Evolutionary conservation across 2,797 vertebrate genomes (phyloP).

Genomic region (Artibeus jamaicensis): DNA sequence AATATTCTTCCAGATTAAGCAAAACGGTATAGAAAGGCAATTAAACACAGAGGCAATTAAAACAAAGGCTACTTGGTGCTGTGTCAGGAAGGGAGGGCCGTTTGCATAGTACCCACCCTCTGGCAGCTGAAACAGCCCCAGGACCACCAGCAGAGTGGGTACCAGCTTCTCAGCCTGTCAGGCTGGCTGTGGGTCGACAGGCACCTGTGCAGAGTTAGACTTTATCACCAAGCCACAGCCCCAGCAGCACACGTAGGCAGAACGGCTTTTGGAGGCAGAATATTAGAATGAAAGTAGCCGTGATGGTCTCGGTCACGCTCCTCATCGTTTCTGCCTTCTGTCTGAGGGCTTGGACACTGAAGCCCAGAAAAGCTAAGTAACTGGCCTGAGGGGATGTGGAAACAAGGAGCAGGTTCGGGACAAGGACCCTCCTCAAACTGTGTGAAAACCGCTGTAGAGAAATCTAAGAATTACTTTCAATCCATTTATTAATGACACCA

Average conservation of each 20-base stretch:
- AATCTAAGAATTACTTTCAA: not conserved
- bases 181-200: not conserved
- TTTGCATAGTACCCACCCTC: fast-evolving
- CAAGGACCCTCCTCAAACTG: fast-evolving
- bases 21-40: not conserved
- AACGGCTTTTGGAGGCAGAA: not conserved
- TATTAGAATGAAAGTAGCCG: not conserved
- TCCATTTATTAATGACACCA: not conserved
- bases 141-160: not conserved
- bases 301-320: fast-evolving
- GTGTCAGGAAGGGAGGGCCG: not conserved
- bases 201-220: not conserved
- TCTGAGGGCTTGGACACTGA: not conserved
- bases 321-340: too few species aligned
- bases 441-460: not conserved
- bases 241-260: fast-evolving
- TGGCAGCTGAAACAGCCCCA: not conserved
- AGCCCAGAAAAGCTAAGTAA: not conserved
- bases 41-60: slow-evolving; percentile 1
- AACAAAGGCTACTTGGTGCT: not conserved
- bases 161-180: fast-evolving
- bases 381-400: too few species aligned
- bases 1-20: not conserved
- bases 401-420: too few species aligned
- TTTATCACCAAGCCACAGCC: slow-evolving; percentile 17